Evolutionary conservation across 2,888 invertebrate genomes (phyloP), one percentile per base, ranked within the genome.

Genomic region (Hipparchia sbordonii): DNA sequence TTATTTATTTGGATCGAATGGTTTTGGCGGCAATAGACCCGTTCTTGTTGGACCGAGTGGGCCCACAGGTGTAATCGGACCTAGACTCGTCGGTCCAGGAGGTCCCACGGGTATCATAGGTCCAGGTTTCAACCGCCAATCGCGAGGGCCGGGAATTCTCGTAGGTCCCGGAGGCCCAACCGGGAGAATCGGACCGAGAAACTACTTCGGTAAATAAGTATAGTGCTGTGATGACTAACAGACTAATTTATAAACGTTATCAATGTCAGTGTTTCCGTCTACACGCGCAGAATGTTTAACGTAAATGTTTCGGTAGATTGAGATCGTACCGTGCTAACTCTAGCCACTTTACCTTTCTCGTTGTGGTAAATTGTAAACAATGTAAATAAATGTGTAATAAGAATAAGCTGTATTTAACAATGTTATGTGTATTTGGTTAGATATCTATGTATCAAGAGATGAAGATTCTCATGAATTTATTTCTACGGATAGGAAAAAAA

Each of bases 21-120:
- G 39, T 39, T 60, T 60, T 23, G 57, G 57, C 8, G 57, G 57
- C 13, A 59, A 33, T 33, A 5, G 77, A 54, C 75, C 75, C 6
- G 77, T 94, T 39, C 79, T 93, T 23, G 89, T 91, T 0, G 94
- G 94, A 0, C 81, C 80, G 0, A 88, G 87, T 1, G 95, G 95
- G 56, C 94, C 95, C 12, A 80, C 81, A 1, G 81, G 82, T 2
- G 60, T 77, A 7, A 79, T 79, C 10, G 81, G 79, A 54, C 79
- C 82, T 72, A 79, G 80, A 7, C 79, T 95, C n/a, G 92, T 92
- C 2, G 95, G 95, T 2, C 94, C 95, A 0, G 94, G 93, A 0
- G 92, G 93, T 0, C 92, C 92, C n/a, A 88, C 88, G 0, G 92
- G 90, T 6, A 79, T 79, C 5, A 85, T 89, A 74, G 88, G 92